phyloP scores from a whole-genome alignment of 2,888 invertebrate species.

The Leucophora obtusa region DNA sequence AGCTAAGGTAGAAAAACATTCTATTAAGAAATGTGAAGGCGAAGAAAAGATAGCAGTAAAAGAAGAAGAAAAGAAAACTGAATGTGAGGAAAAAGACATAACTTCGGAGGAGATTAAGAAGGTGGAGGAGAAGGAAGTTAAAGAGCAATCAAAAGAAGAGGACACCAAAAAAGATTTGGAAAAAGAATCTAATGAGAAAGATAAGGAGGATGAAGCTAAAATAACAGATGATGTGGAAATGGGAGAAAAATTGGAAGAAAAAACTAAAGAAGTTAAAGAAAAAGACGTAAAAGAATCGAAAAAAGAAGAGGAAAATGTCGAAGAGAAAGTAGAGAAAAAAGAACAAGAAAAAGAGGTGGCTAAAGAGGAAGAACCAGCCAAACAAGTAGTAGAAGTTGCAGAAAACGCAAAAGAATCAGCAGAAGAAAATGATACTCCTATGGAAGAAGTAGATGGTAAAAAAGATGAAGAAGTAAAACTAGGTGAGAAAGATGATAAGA shows the following conservation, averaged over 20 bases:
- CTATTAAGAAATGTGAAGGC: conserved; percentile 33
- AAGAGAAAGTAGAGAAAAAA: conserved; percentile 17
- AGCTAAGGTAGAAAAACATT: conserved; percentile 26
- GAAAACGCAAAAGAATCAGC: conserved; percentile 40
- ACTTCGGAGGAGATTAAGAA: conserved; percentile 26
- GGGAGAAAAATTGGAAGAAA: conserved; percentile 17
- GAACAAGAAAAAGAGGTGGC: conserved; percentile 12
- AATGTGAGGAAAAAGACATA: conserved; percentile 44
- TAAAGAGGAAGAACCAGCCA: conserved; percentile 17
- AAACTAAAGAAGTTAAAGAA: background rate
- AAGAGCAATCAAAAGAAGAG: conserved; percentile 10
- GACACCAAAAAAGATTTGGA: background rate
- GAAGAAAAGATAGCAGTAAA: conserved; percentile 16
- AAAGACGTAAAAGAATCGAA: conserved; percentile 26
- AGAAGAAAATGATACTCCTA: background rate
- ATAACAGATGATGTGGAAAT: conserved; percentile 39
- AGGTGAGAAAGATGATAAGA: conserved; percentile 64
- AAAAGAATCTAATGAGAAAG: conserved; percentile 18
- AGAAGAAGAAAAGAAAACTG: conserved; percentile 30
- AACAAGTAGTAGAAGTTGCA: conserved; percentile 51
- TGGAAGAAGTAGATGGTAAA: conserved; percentile 46
- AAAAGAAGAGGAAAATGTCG: conserved; percentile 30
- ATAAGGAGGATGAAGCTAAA: conserved; percentile 16
- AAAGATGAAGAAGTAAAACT: conserved; percentile 14
- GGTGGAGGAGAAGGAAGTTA: background rate